Base-by-base conservation (phyloP, 2,797 vertebrate species). In the Telmatherina bonti region DNA sequence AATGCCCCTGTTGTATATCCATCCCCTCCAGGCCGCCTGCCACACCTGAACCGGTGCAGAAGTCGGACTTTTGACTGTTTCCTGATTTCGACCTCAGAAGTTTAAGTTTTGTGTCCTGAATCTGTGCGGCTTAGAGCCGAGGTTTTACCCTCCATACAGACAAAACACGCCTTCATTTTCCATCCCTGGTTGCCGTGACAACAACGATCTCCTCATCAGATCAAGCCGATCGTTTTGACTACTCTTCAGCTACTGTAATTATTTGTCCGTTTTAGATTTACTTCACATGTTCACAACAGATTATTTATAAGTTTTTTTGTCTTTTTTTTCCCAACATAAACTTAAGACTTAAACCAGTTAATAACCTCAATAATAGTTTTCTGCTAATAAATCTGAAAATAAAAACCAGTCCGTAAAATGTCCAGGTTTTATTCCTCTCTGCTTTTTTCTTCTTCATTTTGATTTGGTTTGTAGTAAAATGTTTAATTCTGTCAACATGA, bases 381-480 rank as follows among this genome's bases (percentile, higher is more conserved):
- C 55, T 61, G 18, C 13, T 9, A n/a, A 38, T 26, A 62, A 74
- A 29, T 67, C n/a, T 2, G 0, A 3, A 47, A 20, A 3, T 57
- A 10, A 0, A 70, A 8, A 8, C 31, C 16, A 29, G 35, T 55
- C 47, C 55, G 10, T 51, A 3, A 65, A 47, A 2, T 26, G 2
- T 58, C 7, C 30, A 7, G 52, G 66, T 57, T 47, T 70, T 22
- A 51, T 67, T 45, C 38, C 3, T 3, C 66, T 56, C 22, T 26
- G 31, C 35, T 38, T 49, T 30, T 24, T 2, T 41, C 54, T 58
- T 24, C 2, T 7, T 59, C 18, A 11, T 33, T 58, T 61, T n/a
- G n/a, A n/a, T 16, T 66, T 43, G 58, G 18, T 72, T 84, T 71
- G 49, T 67, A 53, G 62, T 71, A 31, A 67, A 63, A 24, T 0